These are phyloP conservation scores for Calycopis cecrops DNA, from an alignment of 1,140 invertebrate species.

Conservation along the genomic window DNA sequence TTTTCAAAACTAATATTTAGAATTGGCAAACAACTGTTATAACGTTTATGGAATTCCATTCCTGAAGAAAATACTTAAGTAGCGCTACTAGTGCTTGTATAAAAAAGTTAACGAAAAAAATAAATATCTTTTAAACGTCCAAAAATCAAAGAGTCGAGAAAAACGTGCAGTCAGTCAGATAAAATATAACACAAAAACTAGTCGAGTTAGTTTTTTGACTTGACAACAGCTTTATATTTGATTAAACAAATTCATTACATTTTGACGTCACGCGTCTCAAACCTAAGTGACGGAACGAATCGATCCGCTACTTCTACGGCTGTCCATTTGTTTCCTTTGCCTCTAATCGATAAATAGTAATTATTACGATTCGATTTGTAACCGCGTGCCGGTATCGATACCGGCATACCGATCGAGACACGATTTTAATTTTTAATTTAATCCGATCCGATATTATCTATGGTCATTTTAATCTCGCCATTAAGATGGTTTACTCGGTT, in stretches of 20 bases:
- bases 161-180: too few species aligned
- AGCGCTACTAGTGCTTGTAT: too few species aligned
- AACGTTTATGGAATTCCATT: too few species aligned
- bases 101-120: too few species aligned
- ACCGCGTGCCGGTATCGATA: slow-evolving; percentile 3
- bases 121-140: too few species aligned
- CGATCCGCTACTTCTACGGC: slow-evolving; percentile 37
- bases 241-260: slow-evolving; percentile 11
- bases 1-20: too few species aligned
- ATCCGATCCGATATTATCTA: background rate
- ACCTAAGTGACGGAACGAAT: slow-evolving; percentile 39
- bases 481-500: background rate
- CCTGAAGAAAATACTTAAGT: too few species aligned
- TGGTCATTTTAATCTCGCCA: background rate
- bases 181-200: background rate
- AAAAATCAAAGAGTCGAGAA: too few species aligned
- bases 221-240: background rate
- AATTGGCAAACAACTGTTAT: too few species aligned
- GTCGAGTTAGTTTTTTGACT: background rate
- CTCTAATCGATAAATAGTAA: slow-evolving; percentile 31
- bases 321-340: slow-evolving; percentile 35
- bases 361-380: slow-evolving; percentile 10
- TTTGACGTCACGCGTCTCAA: slow-evolving; percentile 30
- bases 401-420: background rate
- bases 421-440: background rate